These are phyloP conservation scores for Elaphurus davidianus DNA, from an alignment of 2,113 vertebrate genomes.

Conservation along the genomic window DNA sequence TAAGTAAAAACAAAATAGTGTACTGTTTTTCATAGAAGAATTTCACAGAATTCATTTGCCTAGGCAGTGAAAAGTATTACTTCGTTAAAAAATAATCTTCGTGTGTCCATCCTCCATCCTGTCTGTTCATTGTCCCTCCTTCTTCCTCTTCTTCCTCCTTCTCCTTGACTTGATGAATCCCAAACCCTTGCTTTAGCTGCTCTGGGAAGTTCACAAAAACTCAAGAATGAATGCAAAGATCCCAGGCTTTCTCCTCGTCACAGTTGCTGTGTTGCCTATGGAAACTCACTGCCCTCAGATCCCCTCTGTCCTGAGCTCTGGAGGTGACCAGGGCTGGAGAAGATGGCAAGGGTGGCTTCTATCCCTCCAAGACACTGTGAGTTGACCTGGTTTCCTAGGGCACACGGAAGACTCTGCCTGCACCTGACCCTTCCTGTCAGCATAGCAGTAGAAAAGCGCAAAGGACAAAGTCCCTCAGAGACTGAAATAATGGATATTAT, in stretches of 20 bases:
- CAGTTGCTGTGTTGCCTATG: not conserved
- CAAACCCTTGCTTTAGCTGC: not conserved
- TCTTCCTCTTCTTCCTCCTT: not conserved
- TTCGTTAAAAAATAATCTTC: constrained; percentile 15
- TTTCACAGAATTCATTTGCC: constrained; percentile 52
- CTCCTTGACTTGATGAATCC: not conserved
- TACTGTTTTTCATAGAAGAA: constrained; percentile 52
- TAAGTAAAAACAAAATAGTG: constrained; percentile 26
- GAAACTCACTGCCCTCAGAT: not conserved
- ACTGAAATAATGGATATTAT: not conserved
- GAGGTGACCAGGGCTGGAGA: not conserved
- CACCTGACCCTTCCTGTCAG: not conserved
- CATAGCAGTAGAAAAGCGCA: not conserved
- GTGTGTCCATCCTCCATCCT: not conserved
- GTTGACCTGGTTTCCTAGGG: not conserved
- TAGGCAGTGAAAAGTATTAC: constrained; percentile 44
- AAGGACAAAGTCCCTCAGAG: not conserved
- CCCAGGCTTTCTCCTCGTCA: not conserved
- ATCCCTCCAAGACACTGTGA: not conserved
- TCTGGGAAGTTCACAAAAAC: not conserved
- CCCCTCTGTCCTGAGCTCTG: not conserved
- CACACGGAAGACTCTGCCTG: not conserved
- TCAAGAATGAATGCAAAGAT: not conserved
- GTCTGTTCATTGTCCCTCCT: not conserved
- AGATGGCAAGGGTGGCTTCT: not conserved